Evolutionary conservation across 2,797 vertebrate genomes (phyloP), one percentile per base, ranked within the genome.

Genomic region (Parambassis ranga): DNA sequence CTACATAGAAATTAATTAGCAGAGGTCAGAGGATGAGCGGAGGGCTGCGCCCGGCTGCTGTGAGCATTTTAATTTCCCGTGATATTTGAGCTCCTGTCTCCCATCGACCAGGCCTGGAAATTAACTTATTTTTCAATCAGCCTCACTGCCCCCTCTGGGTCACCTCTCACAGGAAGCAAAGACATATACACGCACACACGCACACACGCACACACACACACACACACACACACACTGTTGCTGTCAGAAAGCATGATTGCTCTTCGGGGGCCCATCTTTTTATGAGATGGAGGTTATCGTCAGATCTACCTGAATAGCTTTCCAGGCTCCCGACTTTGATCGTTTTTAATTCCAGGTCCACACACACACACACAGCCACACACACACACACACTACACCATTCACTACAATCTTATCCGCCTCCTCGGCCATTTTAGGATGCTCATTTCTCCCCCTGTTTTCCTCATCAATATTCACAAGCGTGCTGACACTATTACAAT

Each of bases 41-140:
- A 46, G 65, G 71, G 86, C 87, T 92, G 93, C 85, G 91, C 43
- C 35, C 90, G 89, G 73, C 78, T 77, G 95, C 91, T 85, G 81
- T 72, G 92, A 94, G 92, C 91, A 89, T 79, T 96, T 96, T 99
- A 96, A 99, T 99, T 98, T 98, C 97, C 96, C 96, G 92, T 95
- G 97, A 95, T 96, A 97, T 97, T 97, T 98, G 93, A 94, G 91
- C 84, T 93, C 94, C 95, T 94, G 94, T 95, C 94, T 93, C 93
- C 94, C 94, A 97, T 98, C 94, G 95, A 98, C 96, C 94, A 92
- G 93, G 93, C 91, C 93, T 93, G 94, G 85, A 98, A 98, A 98
- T 99, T 96, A 97, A 98, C 95, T 97, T 97, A 95, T 98, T 98
- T 98, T 98, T 98, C 96, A 98, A 98, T 98, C 96, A 98, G 95